Evolutionary conservation across 2,113 vertebrate genomes (phyloP).

Genomic region (Python bivittatus): DNA sequence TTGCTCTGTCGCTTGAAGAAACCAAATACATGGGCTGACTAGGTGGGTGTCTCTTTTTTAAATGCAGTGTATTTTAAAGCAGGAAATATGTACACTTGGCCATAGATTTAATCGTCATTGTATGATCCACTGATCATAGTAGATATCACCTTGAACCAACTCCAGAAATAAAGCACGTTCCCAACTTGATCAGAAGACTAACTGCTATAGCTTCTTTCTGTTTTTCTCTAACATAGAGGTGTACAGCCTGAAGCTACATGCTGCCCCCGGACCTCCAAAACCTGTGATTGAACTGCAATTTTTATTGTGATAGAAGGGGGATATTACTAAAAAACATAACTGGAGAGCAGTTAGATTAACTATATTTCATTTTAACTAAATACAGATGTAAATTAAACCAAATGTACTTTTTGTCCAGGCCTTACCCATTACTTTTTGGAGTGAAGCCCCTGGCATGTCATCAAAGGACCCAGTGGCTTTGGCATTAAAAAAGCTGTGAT

Average conservation of each 20-base stretch:
- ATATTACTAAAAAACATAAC: background rate
- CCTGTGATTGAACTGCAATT: background rate
- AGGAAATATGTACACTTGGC: background rate
- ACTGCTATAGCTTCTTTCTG: background rate
- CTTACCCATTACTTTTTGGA: background rate
- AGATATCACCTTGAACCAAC: background rate
- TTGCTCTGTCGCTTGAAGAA: background rate
- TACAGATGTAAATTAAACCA: background rate
- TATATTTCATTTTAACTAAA: background rate
- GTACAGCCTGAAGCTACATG: background rate
- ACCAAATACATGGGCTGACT: background rate
- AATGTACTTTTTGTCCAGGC: background rate
- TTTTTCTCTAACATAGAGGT: background rate
- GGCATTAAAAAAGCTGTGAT: background rate
- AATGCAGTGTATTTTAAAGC: background rate
- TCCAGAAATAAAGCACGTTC: background rate
- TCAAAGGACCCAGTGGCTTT: background rate
- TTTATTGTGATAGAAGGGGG: background rate
- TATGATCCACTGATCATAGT: background rate
- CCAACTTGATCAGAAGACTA: background rate
- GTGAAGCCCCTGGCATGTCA: background rate
- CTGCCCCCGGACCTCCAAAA: background rate
- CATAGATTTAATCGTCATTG: background rate
- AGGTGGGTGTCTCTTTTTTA: background rate
- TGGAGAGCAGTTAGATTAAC: background rate